These are phyloP conservation scores for Vulpes ferrilata DNA, from an alignment of 2,113 vertebrate species.

Conservation along the genomic window DNA sequence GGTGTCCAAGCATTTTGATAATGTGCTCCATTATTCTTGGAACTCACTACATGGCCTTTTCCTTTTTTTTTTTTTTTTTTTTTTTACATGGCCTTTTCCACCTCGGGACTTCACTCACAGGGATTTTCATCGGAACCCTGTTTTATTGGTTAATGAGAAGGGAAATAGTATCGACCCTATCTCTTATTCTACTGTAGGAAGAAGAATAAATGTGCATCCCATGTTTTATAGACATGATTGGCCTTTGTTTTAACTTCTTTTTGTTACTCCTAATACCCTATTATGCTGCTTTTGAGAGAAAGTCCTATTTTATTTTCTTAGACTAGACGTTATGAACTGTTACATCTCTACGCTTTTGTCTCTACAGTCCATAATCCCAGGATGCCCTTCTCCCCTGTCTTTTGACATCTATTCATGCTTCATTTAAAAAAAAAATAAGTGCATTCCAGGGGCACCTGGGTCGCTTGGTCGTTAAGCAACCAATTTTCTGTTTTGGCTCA, in stretches of 20 bases:
- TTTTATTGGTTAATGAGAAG: conserved; percentile 1
- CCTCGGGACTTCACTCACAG: background rate
- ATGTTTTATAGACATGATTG: background rate
- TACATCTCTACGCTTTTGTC: background rate
- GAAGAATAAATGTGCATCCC: background rate
- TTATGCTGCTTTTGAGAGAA: background rate
- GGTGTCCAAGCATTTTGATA: background rate
- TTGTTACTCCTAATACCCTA: background rate
- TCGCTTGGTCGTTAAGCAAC: background rate
- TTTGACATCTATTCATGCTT: background rate
- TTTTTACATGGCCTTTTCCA: background rate
- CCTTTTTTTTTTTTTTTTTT: no score
- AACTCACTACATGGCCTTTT: background rate
- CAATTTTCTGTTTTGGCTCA: background rate
- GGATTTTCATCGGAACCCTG: background rate
- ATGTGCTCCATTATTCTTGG: background rate
- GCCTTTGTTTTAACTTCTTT: background rate
- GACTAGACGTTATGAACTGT: background rate
- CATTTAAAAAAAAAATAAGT: background rate
- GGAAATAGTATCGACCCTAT: background rate
- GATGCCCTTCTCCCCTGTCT: background rate
- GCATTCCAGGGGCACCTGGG: background rate
- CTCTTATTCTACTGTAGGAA: background rate
- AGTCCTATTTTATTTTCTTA: background rate
- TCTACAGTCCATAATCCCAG: background rate